Evolutionary conservation across 2,113 vertebrate genomes (phyloP).

Genomic region (Sylvilagus bachmani): DNA sequence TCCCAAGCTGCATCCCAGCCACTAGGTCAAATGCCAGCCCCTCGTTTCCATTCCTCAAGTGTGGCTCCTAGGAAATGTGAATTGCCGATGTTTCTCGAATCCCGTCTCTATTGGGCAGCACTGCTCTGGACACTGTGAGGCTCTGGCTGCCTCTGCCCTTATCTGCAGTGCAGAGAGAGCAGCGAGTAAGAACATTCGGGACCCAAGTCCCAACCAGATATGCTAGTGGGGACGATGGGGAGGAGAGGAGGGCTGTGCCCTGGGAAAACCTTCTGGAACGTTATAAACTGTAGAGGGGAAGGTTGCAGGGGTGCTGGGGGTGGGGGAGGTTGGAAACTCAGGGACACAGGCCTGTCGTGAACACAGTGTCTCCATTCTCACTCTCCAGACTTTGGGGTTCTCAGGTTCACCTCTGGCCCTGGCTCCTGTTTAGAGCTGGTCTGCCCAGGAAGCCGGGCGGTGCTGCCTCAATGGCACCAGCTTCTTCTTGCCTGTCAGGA

Average conservation of each 20-base stretch:
- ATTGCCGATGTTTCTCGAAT: not conserved
- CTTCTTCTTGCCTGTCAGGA: not conserved
- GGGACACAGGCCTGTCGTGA: not conserved
- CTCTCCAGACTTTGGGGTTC: not conserved
- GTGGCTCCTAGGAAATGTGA: not conserved
- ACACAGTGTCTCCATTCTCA: not conserved
- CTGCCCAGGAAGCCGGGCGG: not conserved
- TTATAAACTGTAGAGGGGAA: not conserved
- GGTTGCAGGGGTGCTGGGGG: not conserved
- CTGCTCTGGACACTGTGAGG: not conserved
- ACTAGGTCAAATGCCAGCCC: too few relatives aligned
- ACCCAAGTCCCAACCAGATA: not conserved
- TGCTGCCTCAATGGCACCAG: not conserved
- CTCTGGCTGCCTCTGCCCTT: too few relatives aligned
- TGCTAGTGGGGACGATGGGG: not conserved
- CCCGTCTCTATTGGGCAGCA: not conserved
- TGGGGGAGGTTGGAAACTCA: not conserved
- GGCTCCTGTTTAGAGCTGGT: not conserved
- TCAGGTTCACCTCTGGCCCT: not conserved
- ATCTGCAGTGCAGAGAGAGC: conserved; percentile 30
- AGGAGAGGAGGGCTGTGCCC: not conserved
- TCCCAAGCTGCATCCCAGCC: too few relatives aligned
- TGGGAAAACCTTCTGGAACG: not conserved
- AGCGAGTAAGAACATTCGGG: not conserved
- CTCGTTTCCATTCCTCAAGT: conserved; percentile 28